Percentiles rank a stretch among this genome's conserved stretches.
Conservation (phyloP, 2,888 invertebrate genomes). For the Hymenopus coronatus region DNA sequence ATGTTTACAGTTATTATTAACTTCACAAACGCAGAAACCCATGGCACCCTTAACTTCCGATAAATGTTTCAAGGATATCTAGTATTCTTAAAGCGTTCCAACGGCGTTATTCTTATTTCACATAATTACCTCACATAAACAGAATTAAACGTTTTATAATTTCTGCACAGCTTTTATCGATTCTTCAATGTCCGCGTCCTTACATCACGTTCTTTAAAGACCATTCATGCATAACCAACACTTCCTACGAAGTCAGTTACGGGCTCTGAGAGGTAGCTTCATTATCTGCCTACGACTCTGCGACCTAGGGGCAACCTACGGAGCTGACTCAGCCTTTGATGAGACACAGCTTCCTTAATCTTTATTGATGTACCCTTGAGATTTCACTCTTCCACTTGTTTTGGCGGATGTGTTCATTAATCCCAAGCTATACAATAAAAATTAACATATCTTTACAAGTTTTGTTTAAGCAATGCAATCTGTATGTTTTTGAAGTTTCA, state of each 20-base stretch:
- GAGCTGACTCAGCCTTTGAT: background rate
- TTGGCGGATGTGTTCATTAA: background rate
- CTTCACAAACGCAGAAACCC: too few relatives aligned
- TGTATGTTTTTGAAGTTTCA: background rate
- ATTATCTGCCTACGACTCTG: background rate
- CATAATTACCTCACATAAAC: too few relatives aligned
- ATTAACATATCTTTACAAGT: background rate
- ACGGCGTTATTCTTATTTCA: too few relatives aligned
- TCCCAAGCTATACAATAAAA: background rate
- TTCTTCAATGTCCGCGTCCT: too few relatives aligned
- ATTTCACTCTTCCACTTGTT: background rate
- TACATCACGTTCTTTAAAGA: too few relatives aligned
- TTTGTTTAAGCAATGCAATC: background rate
- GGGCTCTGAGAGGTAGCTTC: background rate
- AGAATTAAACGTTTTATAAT: too few relatives aligned
- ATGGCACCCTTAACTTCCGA: too few relatives aligned
- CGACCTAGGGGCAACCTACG: background rate
- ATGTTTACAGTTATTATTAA: too few relatives aligned
- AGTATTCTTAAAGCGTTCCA: too few relatives aligned
- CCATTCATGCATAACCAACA: too few relatives aligned
- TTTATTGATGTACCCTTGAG: background rate
- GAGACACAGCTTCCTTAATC: background rate
- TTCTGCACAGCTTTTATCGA: too few relatives aligned
- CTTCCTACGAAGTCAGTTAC: background rate
- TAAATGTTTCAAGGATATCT: too few relatives aligned